phyloP scores from a whole-genome alignment of 2,888 invertebrate species.

The Tanytarsus gracilentus region DNA sequence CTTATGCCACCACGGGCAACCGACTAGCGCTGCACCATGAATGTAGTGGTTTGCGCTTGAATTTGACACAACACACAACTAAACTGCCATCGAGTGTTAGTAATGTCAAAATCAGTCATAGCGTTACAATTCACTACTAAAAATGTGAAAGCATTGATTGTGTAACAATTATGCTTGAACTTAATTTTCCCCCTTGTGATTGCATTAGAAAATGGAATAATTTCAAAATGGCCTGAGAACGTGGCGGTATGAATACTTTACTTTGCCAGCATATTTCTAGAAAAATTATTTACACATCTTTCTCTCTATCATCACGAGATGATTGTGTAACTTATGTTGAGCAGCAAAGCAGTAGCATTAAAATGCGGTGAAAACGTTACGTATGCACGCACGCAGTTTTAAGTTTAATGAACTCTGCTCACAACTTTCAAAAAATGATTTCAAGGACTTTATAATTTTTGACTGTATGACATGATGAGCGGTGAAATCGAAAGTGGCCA shows the following conservation, averaged over 20 bases:
- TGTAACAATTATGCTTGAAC: slow-evolving; percentile 14
- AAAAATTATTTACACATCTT: too few species aligned
- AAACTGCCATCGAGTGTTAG: too few species aligned
- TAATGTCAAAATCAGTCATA: background rate
- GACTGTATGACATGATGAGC: too few species aligned
- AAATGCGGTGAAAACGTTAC: slow-evolving; percentile 24
- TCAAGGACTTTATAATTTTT: slow-evolving; percentile 22
- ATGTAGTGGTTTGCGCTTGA: slow-evolving; percentile 20
- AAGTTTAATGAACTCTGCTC: slow-evolving; percentile 26
- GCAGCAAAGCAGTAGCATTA: slow-evolving; percentile 20
- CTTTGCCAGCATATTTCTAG: too few species aligned
- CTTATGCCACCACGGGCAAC: background rate
- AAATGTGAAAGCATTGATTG: slow-evolving; percentile 12
- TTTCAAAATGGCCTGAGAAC: too few species aligned
- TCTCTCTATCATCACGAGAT: too few species aligned
- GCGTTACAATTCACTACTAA: background rate
- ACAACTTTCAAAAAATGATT: slow-evolving; percentile 24
- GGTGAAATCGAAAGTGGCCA: too few species aligned
- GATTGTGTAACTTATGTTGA: slow-evolving; percentile 26
- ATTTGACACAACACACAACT: too few species aligned
- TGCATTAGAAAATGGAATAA: too few species aligned
- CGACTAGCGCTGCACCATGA: background rate
- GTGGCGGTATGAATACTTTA: too few species aligned
- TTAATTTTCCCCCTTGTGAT: too few species aligned
- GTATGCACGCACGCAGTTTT: slow-evolving; percentile 2